A percentile compares a stretch with the other conserved stretches of the same genome.
phyloP scores from a whole-genome alignment of 2,797 vertebrate species.

The Phoebastria nigripes region DNA sequence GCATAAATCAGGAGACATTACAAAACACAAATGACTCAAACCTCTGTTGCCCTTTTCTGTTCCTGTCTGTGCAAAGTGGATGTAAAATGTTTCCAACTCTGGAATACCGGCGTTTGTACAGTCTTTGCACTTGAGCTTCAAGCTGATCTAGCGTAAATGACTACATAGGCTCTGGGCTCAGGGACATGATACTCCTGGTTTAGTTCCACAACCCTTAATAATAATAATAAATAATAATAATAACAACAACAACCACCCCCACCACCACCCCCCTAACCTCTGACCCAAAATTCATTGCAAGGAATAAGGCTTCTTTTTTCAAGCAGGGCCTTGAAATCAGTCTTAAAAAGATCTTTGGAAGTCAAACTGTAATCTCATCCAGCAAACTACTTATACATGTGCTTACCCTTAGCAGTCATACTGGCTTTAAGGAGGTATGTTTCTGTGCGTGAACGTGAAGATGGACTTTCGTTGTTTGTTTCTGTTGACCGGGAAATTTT shows the following conservation, averaged over 20 bases:
- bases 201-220: not conserved
- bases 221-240: not conserved
- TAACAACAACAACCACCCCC: not conserved
- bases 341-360: not conserved
- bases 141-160: not conserved
- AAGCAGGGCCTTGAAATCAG: not conserved
- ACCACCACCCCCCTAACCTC: not conserved
- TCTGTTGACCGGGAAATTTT: not conserved
- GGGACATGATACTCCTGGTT: fast-evolving
- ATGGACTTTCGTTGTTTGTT: fast-evolving
- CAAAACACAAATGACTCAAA: not conserved
- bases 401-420: not conserved
- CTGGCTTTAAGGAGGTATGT: not conserved
- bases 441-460: not conserved
- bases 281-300: not conserved
- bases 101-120: not conserved
- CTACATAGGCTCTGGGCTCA: not conserved
- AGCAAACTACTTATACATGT: not conserved
- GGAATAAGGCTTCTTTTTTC: not conserved
- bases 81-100: not conserved
- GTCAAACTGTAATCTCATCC: not conserved
- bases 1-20: not conserved
- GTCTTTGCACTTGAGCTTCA: not conserved
- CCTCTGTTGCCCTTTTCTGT: not conserved
- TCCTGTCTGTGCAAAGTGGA: not conserved